phyloP scores from a whole-genome alignment of 2,888 invertebrate species.

The Tanypteryx hageni region DNA sequence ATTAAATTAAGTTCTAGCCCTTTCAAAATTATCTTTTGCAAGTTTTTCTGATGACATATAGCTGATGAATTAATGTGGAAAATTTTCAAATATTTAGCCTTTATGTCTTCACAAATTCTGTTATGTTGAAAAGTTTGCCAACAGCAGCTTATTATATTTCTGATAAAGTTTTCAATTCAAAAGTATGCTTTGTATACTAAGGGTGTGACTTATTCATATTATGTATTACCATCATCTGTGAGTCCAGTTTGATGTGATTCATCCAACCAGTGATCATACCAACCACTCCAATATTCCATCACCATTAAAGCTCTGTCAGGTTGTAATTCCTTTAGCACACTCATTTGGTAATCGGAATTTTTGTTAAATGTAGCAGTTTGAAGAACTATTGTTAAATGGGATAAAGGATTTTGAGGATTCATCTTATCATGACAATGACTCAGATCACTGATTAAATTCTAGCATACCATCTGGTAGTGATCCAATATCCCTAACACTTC shows the following conservation, averaged over 20 bases:
- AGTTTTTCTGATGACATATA: no score
- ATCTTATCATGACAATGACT: background rate
- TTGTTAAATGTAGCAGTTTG: conserved; percentile 79
- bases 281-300: conserved; percentile 80
- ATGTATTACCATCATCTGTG: conserved; percentile 69
- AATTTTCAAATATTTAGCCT: no score
- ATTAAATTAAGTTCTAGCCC: no score
- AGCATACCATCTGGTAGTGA: conserved; percentile 53
- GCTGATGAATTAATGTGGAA: no score
- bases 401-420: background rate
- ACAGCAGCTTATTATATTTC: no score
- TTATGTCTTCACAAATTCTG: no score
- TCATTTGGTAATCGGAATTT: conserved; percentile 74
- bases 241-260: conserved; percentile 71
- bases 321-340: conserved; percentile 74
- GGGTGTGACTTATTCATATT: no score
- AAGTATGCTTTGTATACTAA: no score
- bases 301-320: conserved; percentile 78
- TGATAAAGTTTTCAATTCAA: no score
- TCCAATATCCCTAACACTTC: conserved; percentile 40
- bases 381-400: conserved; percentile 72
- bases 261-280: conserved; percentile 80
- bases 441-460: background rate
- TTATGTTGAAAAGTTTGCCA: no score
- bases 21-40: no score